Base-by-base conservation (phyloP, 2,888 invertebrate species). In the Pachymerium ferrugineum region DNA sequence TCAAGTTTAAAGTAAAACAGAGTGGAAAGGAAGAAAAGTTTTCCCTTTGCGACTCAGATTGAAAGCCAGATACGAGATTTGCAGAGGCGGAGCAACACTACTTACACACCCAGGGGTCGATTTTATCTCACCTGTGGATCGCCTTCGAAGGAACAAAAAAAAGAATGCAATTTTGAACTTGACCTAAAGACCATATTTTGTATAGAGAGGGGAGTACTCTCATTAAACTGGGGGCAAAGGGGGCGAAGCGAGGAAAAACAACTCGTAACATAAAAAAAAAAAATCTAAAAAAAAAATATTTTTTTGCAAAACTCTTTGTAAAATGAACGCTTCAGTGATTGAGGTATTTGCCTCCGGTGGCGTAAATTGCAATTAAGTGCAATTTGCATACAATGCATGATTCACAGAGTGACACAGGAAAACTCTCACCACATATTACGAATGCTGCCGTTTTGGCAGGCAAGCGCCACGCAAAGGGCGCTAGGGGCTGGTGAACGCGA, bases 271-370 rank as follows among this genome's bases (percentile, higher is more conserved):
- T 42, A 42, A 47, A 47, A 47, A 19, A 54, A 54, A 22, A 54
- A 19, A 54, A n/a, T 5, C 19, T 19, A 19, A 19, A 16, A 54
- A 54, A 22, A 19, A 16, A 54, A n/a, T n/a, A n/a, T n/a, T n/a
- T n/a, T n/a, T n/a, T n/a, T n/a, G n/a, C n/a, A 54, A 54, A 54
- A 38, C 14, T 16, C n/a, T 38, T 38, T 38, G 47, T 22, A 54
- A 54, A 54, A 54, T 54, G 47, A 54, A 54, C 47, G 47, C 19
- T 54, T 22, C 47, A 54, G 47, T 19, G 47, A 54, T 54, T 22
- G 47, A 54, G 47, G 47, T 54, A 54, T 54, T 54, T 54, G 47
- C 47, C 47, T 54, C 47, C 47, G 47, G 47, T 54, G 47, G 47
- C 47, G 16, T 1, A 54, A 10, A 54, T 54, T 54, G 47, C 47